Conservation (phyloP, 1,140 invertebrate species). For the Anoplolepis gracilipes region DNA sequence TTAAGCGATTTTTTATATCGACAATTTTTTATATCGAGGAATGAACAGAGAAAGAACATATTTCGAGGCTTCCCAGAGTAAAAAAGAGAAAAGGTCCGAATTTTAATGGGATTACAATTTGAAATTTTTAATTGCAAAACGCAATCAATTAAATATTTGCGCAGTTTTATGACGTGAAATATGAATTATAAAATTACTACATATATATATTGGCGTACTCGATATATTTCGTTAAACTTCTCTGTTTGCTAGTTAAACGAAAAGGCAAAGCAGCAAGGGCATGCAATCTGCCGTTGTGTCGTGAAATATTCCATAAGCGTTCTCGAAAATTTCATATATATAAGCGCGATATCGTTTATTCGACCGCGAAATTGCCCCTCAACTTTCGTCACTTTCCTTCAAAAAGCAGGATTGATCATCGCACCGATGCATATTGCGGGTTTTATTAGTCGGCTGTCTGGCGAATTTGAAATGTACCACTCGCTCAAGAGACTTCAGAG, state of each 20-base stretch:
- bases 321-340: constrained; percentile 33
- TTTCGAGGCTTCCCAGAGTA: neutral
- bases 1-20: too few relatives aligned
- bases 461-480: constrained; percentile 8
- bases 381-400: constrained; percentile 13
- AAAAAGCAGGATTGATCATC: constrained; percentile 23
- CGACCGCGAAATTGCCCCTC: constrained; percentile 1
- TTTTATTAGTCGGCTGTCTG: constrained; percentile 33
- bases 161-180: neutral
- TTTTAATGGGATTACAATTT: constrained; percentile 18
- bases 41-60: neutral
- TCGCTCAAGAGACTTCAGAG: neutral
- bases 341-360: neutral
- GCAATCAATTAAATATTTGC: constrained; percentile 35
- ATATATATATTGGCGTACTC: neutral
- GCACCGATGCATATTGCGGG: constrained; percentile 8
- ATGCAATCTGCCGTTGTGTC: neutral
- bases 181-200: constrained; percentile 7
- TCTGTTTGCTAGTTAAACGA: constrained; percentile 8
- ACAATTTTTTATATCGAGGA: neutral
- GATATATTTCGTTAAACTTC: constrained; percentile 54
- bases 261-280: neutral
- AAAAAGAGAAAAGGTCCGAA: neutral
- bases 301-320: constrained; percentile 41
- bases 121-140: neutral